Conservation (phyloP, 2,797 vertebrate genomes). For the Chromobotia macracanthus region DNA sequence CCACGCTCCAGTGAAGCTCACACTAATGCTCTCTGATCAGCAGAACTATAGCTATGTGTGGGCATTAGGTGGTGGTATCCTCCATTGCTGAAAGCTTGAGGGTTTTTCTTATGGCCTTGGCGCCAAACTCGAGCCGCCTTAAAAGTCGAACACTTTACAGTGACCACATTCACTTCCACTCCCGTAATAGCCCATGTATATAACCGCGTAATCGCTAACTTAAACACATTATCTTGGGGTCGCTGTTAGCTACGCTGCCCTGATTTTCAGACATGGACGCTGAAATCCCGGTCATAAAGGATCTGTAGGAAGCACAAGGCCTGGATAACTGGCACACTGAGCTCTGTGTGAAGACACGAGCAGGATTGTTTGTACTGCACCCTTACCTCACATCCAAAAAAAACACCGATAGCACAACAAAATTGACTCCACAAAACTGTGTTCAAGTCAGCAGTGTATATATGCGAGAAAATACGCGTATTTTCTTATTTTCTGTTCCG, state of each 20-base stretch:
- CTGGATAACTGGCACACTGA: slow-evolving; percentile 64
- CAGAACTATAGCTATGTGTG: background rate
- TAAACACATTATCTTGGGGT: background rate
- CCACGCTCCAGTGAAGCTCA: too few relatives aligned
- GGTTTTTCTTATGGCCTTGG: slow-evolving; percentile 64
- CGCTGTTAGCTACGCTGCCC: background rate
- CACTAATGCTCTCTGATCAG: too few relatives aligned
- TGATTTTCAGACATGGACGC: background rate
- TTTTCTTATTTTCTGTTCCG: slow-evolving; percentile 52
- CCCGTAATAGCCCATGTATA: slow-evolving; percentile 64
- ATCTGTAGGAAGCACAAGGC: slow-evolving; percentile 62
- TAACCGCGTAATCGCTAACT: background rate
- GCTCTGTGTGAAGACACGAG: slow-evolving; percentile 61
- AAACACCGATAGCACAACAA: slow-evolving; percentile 1
- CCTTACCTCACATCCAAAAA: slow-evolving; percentile 72
- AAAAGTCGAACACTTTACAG: slow-evolving; percentile 25
- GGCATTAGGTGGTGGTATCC: background rate
- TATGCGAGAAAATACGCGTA: background rate
- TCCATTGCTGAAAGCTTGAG: slow-evolving; percentile 33
- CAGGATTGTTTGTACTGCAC: slow-evolving; percentile 64
- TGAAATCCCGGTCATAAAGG: background rate
- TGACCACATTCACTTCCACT: slow-evolving; percentile 58
- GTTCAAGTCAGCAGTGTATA: background rate
- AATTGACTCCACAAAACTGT: slow-evolving; percentile 1
- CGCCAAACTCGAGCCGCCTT: slow-evolving; percentile 74